Evolutionary conservation across 2,797 vertebrate species (phyloP), one percentile per base, ranked within the genome.

Genomic region (Botia almorhae): DNA sequence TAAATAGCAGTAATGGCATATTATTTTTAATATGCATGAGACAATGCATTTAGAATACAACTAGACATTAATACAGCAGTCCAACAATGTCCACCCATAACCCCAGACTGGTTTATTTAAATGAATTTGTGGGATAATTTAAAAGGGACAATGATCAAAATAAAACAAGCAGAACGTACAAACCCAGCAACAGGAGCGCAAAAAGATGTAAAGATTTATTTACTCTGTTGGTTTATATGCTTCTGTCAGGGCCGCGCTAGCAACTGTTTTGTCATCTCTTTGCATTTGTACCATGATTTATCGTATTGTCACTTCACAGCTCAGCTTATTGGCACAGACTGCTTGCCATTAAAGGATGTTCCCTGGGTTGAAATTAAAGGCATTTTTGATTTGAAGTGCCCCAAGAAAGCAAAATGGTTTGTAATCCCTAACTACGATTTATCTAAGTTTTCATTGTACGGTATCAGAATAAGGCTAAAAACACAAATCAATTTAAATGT

Each of bases 261-360:
- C 39, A 65, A 71, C 4, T 51, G 58, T 64, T 79, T 43, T 63
- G 33, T 72, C 69, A 72, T 72, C 13, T 72, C 48, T n/a, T 14
- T 11, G 10, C 4, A 43, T 72, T 39, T 72, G 33, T 72, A 10
- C 48, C 69, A 26, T 65, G 60, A 80, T 80, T 65, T 64, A 79
- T 79, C 19, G 51, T 79, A 53, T 72, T 64, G 69, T 11, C 48
- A 53, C 58, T 79, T 79, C 14, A 71, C 46, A 63, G 29, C 48
- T 71, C 10, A 72, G 69, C 48, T 26, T 71, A 65, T 50, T 43
- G 77, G 60, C 58, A 64, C 60, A 72, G 64, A 56, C 55, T 69
- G 48, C 65, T 36, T 26, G 14, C 19, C 69, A 55, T 55, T n/a
- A 79, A 70, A 64, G 48, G 48, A 53, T 29, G 26, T 53, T 11